These are phyloP conservation scores for Listrodromus nycthemerus DNA, from an alignment of 2,888 invertebrate species.

Conservation along the genomic window DNA sequence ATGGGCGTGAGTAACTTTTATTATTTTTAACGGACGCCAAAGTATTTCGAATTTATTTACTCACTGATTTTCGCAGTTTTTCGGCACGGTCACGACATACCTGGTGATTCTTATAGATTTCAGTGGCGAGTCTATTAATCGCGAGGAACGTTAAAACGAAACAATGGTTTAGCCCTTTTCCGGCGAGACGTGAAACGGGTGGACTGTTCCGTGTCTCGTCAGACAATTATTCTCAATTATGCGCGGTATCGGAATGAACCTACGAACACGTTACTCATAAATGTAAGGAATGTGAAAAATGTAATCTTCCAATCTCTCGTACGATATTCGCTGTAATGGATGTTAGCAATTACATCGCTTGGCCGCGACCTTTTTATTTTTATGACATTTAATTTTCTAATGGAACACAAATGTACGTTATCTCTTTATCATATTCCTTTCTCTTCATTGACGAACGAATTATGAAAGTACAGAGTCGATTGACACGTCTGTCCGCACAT, in stretches of 20 bases:
- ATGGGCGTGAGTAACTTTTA: slow-evolving; percentile 45
- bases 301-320: background rate
- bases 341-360: background rate
- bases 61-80: slow-evolving; percentile 20
- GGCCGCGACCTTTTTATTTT: background rate
- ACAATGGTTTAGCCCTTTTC: background rate
- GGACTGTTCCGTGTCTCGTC: background rate
- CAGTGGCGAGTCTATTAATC: background rate
- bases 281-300: background rate
- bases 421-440: background rate
- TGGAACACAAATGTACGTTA: background rate
- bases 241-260: background rate
- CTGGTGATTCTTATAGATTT: slow-evolving; percentile 51
- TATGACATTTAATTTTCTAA: background rate
- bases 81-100: slow-evolving; percentile 35
- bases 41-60: background rate
- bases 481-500: background rate
- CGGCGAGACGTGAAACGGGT: no score
- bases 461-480: background rate
- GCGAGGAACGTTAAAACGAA: background rate
- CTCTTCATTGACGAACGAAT: background rate
- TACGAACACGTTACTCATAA: background rate
- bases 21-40: background rate
- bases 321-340: slow-evolving; percentile 1
- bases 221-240: background rate